These are phyloP conservation scores for Gasterosteus aculeatus DNA, from an alignment of 2,113 vertebrate genomes.

Conservation along the genomic window DNA sequence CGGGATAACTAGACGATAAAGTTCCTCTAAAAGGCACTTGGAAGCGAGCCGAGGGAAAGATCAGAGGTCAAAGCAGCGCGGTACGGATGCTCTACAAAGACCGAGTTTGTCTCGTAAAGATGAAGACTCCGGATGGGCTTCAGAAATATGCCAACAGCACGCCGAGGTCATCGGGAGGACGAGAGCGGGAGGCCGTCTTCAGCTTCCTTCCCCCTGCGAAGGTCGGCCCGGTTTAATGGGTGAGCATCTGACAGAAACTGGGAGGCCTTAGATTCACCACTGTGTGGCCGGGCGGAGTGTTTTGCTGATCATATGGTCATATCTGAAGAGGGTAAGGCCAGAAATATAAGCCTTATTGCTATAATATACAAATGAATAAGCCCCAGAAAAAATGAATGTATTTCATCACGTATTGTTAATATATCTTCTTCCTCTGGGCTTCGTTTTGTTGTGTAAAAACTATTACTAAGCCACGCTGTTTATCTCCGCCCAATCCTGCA, in stretches of 20 bases:
- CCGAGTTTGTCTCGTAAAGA: not conserved
- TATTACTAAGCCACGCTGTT: not conserved
- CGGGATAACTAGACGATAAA: too few species aligned
- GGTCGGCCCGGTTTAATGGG: constrained; percentile 43
- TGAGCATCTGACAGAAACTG: constrained; percentile 18
- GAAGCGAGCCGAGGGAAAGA: not conserved
- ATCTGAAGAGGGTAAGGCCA: not conserved
- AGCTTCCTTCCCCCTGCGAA: constrained; percentile 6
- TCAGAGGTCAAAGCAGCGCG: constrained; percentile 12
- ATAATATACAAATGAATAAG: not conserved
- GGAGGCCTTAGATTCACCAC: constrained; percentile 11
- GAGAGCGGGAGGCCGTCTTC: constrained; percentile 17
- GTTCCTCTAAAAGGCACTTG: not conserved
- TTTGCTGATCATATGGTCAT: not conserved
- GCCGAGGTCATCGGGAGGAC: constrained; percentile 1
- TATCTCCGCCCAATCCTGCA: not conserved
- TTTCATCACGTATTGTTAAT: not conserved
- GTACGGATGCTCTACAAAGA: not conserved
- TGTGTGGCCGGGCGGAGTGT: not conserved
- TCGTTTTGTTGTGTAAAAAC: not conserved
- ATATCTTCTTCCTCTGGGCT: not conserved
- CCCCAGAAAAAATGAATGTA: not conserved
- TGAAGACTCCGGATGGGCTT: not conserved
- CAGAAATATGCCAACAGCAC: not conserved
- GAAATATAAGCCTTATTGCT: not conserved